Evolutionary conservation across 2,888 invertebrate species (phyloP).

Genomic region (Unio pictorum): DNA sequence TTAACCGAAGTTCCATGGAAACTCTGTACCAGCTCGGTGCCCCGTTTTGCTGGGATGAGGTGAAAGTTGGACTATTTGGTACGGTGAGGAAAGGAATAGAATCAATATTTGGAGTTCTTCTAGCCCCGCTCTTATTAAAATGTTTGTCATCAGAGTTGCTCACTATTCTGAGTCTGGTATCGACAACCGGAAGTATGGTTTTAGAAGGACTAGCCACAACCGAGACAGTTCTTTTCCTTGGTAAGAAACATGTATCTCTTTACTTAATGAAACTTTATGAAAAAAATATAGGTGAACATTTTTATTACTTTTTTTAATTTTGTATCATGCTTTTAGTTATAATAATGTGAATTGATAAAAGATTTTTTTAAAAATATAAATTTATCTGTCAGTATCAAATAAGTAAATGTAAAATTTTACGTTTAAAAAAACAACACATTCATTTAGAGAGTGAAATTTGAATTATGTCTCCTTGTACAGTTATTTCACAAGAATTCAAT

Average conservation of each 20-base stretch:
- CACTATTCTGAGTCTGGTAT: conserved; percentile 19
- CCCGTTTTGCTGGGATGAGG: conserved; percentile 46
- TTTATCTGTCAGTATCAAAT: background rate
- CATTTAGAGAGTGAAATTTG: no score
- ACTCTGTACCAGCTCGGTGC: conserved; percentile 39
- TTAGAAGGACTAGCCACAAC: conserved; percentile 34
- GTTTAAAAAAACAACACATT: no score
- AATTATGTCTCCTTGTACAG: no score
- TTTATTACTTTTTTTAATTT: no score
- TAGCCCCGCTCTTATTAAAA: conserved; percentile 25
- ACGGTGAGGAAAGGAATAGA: conserved; percentile 12
- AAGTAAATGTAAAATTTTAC: no score
- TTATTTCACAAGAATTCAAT: no score
- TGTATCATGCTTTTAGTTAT: no score
- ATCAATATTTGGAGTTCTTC: conserved; percentile 24
- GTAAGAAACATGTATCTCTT: conserved; percentile 17
- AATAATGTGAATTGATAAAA: no score
- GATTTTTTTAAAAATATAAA: no score
- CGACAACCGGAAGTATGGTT: conserved; percentile 18
- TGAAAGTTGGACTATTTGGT: conserved; percentile 39
- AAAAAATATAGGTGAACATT: no score
- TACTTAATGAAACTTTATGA: background rate
- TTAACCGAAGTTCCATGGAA: conserved; percentile 23
- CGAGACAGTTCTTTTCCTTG: conserved; percentile 25
- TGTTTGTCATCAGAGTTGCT: conserved; percentile 35